These are phyloP conservation scores for Peucedramus taeniatus DNA, from an alignment of 2,113 vertebrate genomes.

Conservation along the genomic window DNA sequence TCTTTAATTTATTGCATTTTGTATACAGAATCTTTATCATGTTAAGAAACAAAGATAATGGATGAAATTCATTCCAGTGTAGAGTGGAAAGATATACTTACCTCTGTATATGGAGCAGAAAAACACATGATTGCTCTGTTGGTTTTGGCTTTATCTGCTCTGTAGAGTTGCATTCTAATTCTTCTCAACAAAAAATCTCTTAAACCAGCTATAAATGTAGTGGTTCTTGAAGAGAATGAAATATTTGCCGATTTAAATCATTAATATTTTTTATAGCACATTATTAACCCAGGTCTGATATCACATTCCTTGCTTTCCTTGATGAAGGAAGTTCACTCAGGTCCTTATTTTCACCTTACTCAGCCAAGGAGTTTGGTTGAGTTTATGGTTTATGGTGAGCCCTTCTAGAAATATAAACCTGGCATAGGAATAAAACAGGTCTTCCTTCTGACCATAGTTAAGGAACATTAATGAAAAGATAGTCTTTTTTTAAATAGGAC, in stretches of 20 bases:
- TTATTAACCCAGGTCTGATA: neutral
- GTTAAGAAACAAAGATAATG: neutral
- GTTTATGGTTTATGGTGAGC: neutral
- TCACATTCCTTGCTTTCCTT: neutral
- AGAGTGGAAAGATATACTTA: neutral
- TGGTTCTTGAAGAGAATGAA: neutral
- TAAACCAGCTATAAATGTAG: neutral
- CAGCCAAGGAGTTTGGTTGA: neutral
- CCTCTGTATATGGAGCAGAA: neutral
- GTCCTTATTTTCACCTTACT: neutral
- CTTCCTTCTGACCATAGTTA: neutral
- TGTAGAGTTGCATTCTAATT: neutral
- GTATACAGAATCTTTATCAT: neutral
- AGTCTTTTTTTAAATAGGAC: rapidly evolving
- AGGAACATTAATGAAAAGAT: neutral
- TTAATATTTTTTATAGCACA: neutral
- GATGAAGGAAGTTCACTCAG: neutral
- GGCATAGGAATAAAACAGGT: neutral
- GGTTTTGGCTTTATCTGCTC: neutral
- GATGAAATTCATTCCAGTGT: neutral
- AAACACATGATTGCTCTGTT: rapidly evolving
- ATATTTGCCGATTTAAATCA: neutral
- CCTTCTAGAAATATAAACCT: neutral
- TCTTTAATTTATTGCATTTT: neutral
- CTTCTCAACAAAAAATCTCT: neutral